Evolutionary conservation across 2,797 vertebrate species (phyloP).

Genomic region (Podargus strigoides): DNA sequence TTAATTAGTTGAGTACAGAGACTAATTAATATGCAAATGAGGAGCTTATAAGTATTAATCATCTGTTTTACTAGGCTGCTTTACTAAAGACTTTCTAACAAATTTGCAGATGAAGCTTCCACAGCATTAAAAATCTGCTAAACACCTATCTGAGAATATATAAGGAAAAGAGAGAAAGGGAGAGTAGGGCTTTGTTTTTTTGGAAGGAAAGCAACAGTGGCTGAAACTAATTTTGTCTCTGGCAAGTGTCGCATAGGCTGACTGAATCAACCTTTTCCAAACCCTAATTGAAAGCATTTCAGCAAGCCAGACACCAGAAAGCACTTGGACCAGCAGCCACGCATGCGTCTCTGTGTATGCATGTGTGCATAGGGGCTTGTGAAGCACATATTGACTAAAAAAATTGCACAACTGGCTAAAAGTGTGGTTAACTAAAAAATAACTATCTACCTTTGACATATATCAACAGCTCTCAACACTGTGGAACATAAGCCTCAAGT

Average conservation of each 20-base stretch:
- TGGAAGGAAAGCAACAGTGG: slow-evolving; percentile 56
- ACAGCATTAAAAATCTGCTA: slow-evolving; percentile 70
- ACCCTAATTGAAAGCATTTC: slow-evolving; percentile 69
- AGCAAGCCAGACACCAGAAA: slow-evolving; percentile 53
- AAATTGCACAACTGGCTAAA: neutral
- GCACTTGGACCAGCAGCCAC: slow-evolving; percentile 6
- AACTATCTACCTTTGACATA: neutral
- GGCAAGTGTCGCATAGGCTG: slow-evolving; percentile 54
- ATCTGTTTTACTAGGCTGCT: slow-evolving; percentile 76
- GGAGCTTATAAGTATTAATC: slow-evolving; percentile 77
- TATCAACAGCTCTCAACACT: neutral
- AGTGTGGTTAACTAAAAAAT: neutral
- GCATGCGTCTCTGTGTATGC: accelerated
- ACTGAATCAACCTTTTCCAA: slow-evolving; percentile 62
- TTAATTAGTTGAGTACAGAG: slow-evolving; percentile 78
- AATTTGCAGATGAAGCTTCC: slow-evolving; percentile 75
- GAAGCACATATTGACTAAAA: neutral
- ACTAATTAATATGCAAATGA: slow-evolving; percentile 82
- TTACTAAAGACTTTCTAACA: slow-evolving; percentile 71
- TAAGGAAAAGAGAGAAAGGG: neutral
- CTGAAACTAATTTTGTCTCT: slow-evolving; percentile 70
- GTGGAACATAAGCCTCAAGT: neutral
- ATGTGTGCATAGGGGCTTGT: neutral
- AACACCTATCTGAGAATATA: slow-evolving; percentile 56
- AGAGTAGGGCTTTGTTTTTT: slow-evolving; percentile 9